phyloP scores from a whole-genome alignment of 2,888 invertebrate genomes.

The Adelphocoris suturalis region DNA sequence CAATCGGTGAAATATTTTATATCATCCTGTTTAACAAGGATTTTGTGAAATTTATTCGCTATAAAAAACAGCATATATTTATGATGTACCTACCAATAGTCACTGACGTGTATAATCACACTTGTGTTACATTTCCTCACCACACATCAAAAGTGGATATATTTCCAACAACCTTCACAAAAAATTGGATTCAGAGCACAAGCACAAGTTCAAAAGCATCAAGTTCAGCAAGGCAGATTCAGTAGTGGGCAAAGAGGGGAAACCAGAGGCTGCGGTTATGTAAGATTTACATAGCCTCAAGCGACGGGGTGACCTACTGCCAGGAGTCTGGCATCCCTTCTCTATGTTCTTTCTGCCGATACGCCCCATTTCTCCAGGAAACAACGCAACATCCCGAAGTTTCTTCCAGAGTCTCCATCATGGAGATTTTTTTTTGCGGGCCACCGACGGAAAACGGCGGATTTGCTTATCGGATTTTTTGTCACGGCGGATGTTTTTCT shows the following conservation, averaged over 20 bases:
- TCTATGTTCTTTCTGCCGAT: conserved; percentile 11
- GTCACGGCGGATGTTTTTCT: neutral
- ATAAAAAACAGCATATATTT: too few species aligned
- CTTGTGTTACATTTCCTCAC: too few species aligned
- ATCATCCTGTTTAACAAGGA: too few species aligned
- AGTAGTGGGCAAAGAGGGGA: neutral
- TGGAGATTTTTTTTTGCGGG: neutral
- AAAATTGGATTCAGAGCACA: neutral
- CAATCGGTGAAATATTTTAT: too few species aligned
- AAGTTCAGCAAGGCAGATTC: neutral
- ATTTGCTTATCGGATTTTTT: neutral
- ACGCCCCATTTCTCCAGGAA: conserved; percentile 29
- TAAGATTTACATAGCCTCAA: conserved; percentile 39
- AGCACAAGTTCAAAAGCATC: neutral
- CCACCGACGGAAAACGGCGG: neutral
- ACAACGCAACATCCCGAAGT: conserved; percentile 24
- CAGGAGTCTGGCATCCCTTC: conserved; percentile 8
- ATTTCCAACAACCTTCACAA: neutral
- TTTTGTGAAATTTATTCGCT: too few species aligned
- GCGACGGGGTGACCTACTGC: conserved; percentile 42
- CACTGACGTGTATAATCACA: too few species aligned
- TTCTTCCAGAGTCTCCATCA: neutral
- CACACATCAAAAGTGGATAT: too few species aligned
- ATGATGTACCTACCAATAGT: too few species aligned
- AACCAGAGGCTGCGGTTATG: conserved; percentile 3